Evolutionary conservation across 2,797 vertebrate species (phyloP).

Genomic region (Presbytis comata): DNA sequence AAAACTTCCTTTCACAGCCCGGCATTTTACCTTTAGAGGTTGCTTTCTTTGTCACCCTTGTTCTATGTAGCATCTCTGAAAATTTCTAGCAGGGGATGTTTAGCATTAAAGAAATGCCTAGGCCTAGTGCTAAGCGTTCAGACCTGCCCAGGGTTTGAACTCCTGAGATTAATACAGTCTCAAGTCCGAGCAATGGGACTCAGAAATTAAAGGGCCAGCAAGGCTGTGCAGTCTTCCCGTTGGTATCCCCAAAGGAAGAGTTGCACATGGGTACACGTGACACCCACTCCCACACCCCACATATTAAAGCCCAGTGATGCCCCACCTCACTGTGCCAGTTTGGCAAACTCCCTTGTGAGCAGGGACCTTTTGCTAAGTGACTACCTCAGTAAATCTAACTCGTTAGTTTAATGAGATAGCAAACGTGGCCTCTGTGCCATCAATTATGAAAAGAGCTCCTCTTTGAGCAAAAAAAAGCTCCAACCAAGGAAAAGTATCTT

Average conservation of each 20-base stretch:
- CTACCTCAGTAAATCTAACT: conserved; percentile 74
- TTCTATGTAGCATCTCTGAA: background rate
- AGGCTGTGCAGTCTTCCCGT: rapidly evolving
- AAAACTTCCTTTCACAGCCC: background rate
- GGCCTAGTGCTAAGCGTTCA: background rate
- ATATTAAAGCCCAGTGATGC: conserved; percentile 63
- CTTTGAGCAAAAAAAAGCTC: conserved; percentile 28
- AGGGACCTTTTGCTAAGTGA: conserved; percentile 74
- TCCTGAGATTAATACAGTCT: background rate
- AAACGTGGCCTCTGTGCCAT: conserved; percentile 73
- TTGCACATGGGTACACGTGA: conserved; percentile 54
- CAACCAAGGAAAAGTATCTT: conserved; percentile 43
- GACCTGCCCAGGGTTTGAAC: background rate
- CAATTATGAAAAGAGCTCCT: conserved; percentile 70
- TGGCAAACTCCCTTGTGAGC: conserved; percentile 62
- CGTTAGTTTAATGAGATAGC: conserved; percentile 79
- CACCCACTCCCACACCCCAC: conserved; percentile 55
- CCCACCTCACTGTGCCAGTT: conserved; percentile 66
- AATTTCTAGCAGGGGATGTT: background rate
- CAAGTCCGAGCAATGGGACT: background rate
- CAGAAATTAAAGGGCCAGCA: background rate
- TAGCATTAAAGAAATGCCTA: background rate
- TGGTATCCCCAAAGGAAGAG: conserved; percentile 43
- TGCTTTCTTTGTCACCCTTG: background rate
- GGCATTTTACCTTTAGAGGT: background rate